phyloP scores from a whole-genome alignment of 2,888 invertebrate species.

The Mythimna vitellina region DNA sequence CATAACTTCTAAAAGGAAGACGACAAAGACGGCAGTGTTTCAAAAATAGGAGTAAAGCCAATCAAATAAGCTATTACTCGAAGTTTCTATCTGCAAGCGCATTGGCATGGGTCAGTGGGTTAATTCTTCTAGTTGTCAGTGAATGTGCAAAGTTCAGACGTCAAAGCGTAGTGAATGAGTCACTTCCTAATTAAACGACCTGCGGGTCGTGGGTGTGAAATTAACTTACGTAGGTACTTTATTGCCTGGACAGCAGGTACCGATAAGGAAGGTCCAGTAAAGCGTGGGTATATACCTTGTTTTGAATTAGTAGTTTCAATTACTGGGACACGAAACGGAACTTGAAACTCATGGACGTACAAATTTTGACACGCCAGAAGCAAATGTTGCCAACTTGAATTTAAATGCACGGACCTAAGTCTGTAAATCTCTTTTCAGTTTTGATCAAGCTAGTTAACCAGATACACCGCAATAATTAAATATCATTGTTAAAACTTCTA shows the following conservation, averaged over 20 bases:
- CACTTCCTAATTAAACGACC: conserved; percentile 56
- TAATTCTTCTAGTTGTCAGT: conserved; percentile 33
- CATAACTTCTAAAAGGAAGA: too few relatives aligned
- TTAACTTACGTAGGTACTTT: conserved; percentile 36
- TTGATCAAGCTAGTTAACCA: too few relatives aligned
- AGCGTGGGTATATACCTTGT: conserved; percentile 10
- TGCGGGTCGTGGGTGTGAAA: conserved; percentile 55
- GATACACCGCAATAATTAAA: not conserved
- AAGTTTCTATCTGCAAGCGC: conserved; percentile 12
- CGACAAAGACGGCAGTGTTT: not conserved
- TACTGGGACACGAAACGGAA: conserved; percentile 1
- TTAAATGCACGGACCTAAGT: not conserved
- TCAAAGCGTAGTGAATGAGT: conserved; percentile 47
- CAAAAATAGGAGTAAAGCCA: not conserved
- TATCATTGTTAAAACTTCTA: not conserved
- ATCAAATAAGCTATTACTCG: not conserved
- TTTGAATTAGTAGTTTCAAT: conserved; percentile 4
- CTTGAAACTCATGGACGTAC: not conserved
- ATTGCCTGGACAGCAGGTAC: conserved; percentile 23
- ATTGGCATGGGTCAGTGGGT: conserved; percentile 18
- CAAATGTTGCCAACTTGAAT: not conserved
- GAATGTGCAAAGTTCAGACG: conserved; percentile 40
- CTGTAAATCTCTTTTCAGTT: not conserved
- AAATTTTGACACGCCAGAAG: not conserved
- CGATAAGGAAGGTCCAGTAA: conserved; percentile 17